phyloP scores from a whole-genome alignment of 2,797 vertebrate species.

The Delichon dasypus region DNA sequence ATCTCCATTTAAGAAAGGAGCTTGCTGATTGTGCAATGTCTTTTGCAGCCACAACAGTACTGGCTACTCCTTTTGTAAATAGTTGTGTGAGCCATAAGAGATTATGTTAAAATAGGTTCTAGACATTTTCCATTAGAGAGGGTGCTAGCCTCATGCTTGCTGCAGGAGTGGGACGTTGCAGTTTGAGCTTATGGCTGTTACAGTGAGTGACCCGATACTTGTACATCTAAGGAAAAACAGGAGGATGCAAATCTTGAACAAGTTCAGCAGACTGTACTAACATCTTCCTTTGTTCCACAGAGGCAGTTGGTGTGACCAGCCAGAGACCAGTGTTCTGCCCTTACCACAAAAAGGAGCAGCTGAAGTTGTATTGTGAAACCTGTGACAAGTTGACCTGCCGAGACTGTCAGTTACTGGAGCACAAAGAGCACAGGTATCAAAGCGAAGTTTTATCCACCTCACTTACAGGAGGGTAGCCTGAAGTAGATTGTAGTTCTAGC shows the following conservation, averaged over 20 bases:
- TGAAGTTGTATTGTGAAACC: constrained; percentile 98
- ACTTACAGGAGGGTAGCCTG: background rate
- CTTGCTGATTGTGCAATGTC: background rate
- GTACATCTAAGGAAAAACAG: background rate
- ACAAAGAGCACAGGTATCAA: constrained; percentile 97
- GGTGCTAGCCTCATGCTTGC: background rate
- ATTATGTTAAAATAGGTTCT: background rate
- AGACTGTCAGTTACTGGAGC: constrained; percentile 95
- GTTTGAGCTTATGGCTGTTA: background rate
- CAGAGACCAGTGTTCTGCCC: constrained; percentile 96
- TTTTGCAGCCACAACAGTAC: background rate
- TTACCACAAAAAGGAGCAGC: constrained; percentile 94
- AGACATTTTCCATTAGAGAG: background rate
- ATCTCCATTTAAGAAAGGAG: background rate
- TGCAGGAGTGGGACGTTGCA: background rate
- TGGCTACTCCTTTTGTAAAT: background rate
- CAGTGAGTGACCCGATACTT: background rate
- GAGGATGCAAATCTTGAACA: background rate
- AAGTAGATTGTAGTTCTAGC: background rate
- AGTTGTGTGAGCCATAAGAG: background rate
- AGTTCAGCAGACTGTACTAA: background rate
- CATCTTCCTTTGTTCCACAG: constrained; percentile 70
- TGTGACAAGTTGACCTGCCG: constrained; percentile 96
- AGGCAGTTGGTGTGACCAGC: constrained; percentile 87
- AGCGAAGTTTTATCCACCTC: background rate